Conservation (phyloP, 1,140 invertebrate genomes). For the Linepithema humile region DNA sequence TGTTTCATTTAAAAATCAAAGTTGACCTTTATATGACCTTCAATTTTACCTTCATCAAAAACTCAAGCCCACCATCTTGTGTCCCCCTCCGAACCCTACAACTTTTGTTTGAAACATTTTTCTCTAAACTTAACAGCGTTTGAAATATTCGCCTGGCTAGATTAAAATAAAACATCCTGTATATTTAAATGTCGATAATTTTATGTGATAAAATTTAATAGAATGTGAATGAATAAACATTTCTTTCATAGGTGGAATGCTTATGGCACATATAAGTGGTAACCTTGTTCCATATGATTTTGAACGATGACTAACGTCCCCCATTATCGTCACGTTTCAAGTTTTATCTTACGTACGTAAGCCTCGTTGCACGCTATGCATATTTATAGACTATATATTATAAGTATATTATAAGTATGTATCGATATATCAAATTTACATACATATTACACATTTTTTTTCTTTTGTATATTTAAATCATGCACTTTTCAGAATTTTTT, state of each 20-base stretch:
- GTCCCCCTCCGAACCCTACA: too few species aligned
- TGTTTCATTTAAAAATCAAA: too few species aligned
- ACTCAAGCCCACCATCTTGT: too few species aligned
- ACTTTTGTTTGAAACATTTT: too few species aligned
- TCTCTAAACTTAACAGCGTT: too few species aligned
- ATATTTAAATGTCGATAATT: too few species aligned
- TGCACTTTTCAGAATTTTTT: conserved; percentile 33
- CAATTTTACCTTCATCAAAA: too few species aligned
- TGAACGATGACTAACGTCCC: conserved; percentile 66
- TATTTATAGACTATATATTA: conserved; percentile 80
- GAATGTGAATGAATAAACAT: not conserved
- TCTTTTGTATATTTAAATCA: conserved; percentile 67
- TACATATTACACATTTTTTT: conserved; percentile 67
- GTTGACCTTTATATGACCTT: too few species aligned
- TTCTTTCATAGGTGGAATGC: not conserved
- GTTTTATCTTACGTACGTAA: conserved; percentile 32
- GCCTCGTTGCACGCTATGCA: conserved; percentile 66
- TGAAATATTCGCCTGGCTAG: too few species aligned
- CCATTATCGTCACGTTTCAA: conserved; percentile 76
- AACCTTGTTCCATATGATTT: conserved; percentile 71
- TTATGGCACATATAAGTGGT: conserved; percentile 58
- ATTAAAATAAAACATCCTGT: too few species aligned
- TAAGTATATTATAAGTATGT: conserved; percentile 78
- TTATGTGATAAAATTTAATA: not conserved
- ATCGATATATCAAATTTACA: conserved; percentile 72